These are phyloP conservation scores for Carabus problematicus DNA, from an alignment of 2,888 invertebrate genomes.

Conservation along the genomic window DNA sequence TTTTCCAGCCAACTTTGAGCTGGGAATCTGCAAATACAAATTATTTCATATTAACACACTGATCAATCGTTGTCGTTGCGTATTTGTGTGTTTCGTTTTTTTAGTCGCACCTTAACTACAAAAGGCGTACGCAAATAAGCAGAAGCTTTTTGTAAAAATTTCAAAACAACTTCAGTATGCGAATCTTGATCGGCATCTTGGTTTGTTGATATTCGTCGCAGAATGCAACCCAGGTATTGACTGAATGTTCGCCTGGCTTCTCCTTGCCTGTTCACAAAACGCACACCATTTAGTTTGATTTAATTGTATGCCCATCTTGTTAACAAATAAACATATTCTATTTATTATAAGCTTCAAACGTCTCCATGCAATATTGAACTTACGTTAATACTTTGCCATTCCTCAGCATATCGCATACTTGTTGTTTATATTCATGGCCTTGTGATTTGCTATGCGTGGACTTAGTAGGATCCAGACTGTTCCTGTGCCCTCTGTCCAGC, in stretches of 20 bases:
- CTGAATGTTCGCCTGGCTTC: conserved; percentile 81
- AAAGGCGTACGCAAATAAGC: conserved; percentile 75
- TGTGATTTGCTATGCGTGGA: conserved; percentile 56
- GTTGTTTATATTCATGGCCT: conserved; percentile 53
- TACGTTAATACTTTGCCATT: conserved; percentile 74
- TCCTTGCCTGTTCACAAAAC: conserved; percentile 60
- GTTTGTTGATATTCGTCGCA: conserved; percentile 70
- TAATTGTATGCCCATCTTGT: too few relatives aligned
- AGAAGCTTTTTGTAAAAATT: conserved; percentile 78
- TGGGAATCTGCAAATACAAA: conserved; percentile 65
- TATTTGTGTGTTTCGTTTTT: background rate
- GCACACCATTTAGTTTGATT: too few relatives aligned
- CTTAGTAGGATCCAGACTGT: conserved; percentile 53
- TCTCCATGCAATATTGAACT: conserved; percentile 50
- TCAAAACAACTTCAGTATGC: conserved; percentile 73
- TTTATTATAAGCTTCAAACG: background rate
- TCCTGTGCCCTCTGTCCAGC: conserved; percentile 55
- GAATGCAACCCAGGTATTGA: conserved; percentile 75
- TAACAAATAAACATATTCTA: too few relatives aligned
- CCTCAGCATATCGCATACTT: conserved; percentile 63
- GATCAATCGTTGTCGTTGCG: conserved; percentile 45
- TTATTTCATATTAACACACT: conserved; percentile 21
- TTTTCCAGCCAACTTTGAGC: conserved; percentile 76
- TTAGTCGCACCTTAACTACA: conserved; percentile 67
- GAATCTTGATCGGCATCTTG: conserved; percentile 62